phyloP scores from a whole-genome alignment of 1,140 invertebrate genomes.

The Glossosoma conforme region DNA sequence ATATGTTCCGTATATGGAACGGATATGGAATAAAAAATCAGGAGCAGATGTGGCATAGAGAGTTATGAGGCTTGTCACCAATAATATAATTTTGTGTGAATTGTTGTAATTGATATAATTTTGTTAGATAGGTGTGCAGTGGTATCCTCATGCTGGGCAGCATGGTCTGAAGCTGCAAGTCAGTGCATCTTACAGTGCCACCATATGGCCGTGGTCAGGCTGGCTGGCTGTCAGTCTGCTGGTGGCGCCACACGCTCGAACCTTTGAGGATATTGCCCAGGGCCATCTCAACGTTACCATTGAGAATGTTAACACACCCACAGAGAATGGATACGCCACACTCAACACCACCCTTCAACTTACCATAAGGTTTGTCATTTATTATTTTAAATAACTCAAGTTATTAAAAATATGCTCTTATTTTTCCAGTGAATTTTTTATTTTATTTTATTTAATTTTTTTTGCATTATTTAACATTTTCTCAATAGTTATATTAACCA shows the following conservation, averaged over 20 bases:
- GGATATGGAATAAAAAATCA: too few species aligned
- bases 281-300: conserved; percentile 82
- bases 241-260: conserved; percentile 59
- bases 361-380: conserved; percentile 46
- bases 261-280: conserved; percentile 65
- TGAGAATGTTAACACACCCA: conserved; percentile 62
- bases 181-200: conserved; percentile 70
- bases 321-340: conserved; percentile 60
- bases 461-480: too few species aligned
- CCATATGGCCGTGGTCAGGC: conserved; percentile 95
- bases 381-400: not conserved
- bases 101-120: too few species aligned
- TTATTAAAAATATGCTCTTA: too few species aligned
- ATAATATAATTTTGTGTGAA: too few species aligned
- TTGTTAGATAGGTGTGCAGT: conserved; percentile 59
- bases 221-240: conserved; percentile 80
- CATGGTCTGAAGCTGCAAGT: conserved; percentile 70
- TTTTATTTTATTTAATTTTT: too few species aligned
- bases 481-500: too few species aligned
- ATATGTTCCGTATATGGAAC: too few species aligned
- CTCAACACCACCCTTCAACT: conserved; percentile 71
- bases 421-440: too few species aligned
- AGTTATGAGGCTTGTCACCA: too few species aligned
- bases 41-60: too few species aligned
- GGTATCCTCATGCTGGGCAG: conserved; percentile 82